These are phyloP conservation scores for Pedicia rivosa DNA, from an alignment of 2,888 invertebrate species.

Conservation along the genomic window DNA sequence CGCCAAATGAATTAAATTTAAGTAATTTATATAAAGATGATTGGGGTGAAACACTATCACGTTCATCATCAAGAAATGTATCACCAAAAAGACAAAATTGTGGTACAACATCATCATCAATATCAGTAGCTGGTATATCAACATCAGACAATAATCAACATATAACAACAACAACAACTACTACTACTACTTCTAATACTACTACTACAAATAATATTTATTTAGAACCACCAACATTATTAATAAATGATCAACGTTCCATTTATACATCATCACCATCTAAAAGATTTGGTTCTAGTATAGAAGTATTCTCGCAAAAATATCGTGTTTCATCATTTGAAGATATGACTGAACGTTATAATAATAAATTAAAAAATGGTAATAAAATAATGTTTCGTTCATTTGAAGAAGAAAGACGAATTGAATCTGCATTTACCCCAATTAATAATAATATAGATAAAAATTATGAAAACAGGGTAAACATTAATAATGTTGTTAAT, in stretches of 20 bases:
- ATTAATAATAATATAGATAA: constrained; percentile 17
- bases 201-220: neutral
- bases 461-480: constrained; percentile 27
- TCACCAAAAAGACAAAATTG: neutral
- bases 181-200: constrained; percentile 1
- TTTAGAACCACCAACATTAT: constrained; percentile 31
- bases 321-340: constrained; percentile 31
- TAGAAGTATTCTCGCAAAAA: constrained; percentile 31
- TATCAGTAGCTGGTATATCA: neutral
- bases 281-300: constrained; percentile 26
- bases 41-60: no score
- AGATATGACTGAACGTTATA: constrained; percentile 27
- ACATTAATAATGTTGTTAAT: constrained; percentile 17
- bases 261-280: constrained; percentile 32
- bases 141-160: neutral
- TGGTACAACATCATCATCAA: neutral
- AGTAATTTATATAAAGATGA: no score
- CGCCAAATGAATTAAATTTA: neutral
- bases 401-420: constrained; percentile 29
- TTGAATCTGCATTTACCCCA: constrained; percentile 29
- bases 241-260: constrained; percentile 31
- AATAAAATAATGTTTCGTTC: constrained; percentile 29
- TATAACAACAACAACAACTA: constrained; percentile 3
- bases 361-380: constrained; percentile 21
- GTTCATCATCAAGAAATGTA: no score